phyloP scores from a whole-genome alignment of 2,888 invertebrate genomes.

The Aleiodes alternator region DNA sequence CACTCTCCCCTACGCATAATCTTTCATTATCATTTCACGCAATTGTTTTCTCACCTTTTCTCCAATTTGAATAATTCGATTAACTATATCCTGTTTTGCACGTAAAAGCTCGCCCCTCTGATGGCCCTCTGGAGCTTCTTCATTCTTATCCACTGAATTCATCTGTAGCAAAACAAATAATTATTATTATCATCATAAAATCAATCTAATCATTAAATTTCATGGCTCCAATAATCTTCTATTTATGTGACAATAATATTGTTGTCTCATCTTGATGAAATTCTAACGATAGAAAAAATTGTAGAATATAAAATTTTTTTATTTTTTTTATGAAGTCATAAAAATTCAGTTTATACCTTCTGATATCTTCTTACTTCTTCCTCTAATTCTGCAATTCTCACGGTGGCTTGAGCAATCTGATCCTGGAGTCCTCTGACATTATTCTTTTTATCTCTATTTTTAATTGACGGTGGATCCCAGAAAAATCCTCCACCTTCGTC shows the following conservation, averaged over 20 bases:
- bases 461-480: conserved; percentile 69
- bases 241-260: background rate
- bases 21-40: background rate
- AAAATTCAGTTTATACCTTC: conserved; percentile 57
- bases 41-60: conserved; percentile 67
- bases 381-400: conserved; percentile 70
- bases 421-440: conserved; percentile 67
- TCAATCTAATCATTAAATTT: no score
- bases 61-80: conserved; percentile 72
- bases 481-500: conserved; percentile 68
- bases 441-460: conserved; percentile 62
- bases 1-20: no score
- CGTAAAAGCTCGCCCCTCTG: conserved; percentile 68
- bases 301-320: no score
- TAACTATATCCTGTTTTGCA: conserved; percentile 73
- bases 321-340: background rate
- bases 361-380: conserved; percentile 64
- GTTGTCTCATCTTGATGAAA: background rate
- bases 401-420: conserved; percentile 70
- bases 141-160: conserved; percentile 62
- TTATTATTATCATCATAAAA: no score
- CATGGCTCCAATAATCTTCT: background rate
- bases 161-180: conserved; percentile 29
- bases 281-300: no score
- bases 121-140: conserved; percentile 67